Evolutionary conservation across 2,888 invertebrate species (phyloP).

Genomic region (Drosophila siamana): DNA sequence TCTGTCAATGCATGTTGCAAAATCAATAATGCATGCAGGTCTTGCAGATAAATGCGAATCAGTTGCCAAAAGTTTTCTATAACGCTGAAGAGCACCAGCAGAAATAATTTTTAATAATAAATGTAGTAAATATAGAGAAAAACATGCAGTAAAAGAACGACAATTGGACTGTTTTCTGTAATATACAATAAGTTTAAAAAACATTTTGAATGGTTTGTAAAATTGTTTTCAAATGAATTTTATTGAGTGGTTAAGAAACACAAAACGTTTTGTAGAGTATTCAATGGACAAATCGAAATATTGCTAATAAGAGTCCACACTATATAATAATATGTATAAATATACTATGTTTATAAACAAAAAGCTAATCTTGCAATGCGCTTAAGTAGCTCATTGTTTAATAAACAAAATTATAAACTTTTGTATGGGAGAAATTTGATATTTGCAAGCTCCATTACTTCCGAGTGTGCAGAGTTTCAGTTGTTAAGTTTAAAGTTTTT

Average conservation of each 20-base stretch:
- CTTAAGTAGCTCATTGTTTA: not conserved
- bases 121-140: not conserved
- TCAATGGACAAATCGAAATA: no score
- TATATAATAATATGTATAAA: not conserved
- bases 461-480: not conserved
- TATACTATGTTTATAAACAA: not conserved
- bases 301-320: no score
- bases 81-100: no score
- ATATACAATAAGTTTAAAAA: no score
- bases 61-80: not conserved
- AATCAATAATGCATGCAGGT: slow-evolving; percentile 49
- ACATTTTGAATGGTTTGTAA: no score
- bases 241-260: no score
- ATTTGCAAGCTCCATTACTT: not conserved
- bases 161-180: no score
- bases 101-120: not conserved
- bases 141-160: not conserved
- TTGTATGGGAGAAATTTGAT: not conserved
- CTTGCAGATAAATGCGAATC: not conserved
- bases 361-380: not conserved
- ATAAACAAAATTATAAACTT: not conserved
- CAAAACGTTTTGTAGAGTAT: no score
- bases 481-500: not conserved
- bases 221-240: no score
- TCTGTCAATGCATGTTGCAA: slow-evolving; percentile 28